Evolutionary conservation across 2,888 invertebrate genomes (phyloP).

Genomic region (Harpagoxenus sublaevis): DNA sequence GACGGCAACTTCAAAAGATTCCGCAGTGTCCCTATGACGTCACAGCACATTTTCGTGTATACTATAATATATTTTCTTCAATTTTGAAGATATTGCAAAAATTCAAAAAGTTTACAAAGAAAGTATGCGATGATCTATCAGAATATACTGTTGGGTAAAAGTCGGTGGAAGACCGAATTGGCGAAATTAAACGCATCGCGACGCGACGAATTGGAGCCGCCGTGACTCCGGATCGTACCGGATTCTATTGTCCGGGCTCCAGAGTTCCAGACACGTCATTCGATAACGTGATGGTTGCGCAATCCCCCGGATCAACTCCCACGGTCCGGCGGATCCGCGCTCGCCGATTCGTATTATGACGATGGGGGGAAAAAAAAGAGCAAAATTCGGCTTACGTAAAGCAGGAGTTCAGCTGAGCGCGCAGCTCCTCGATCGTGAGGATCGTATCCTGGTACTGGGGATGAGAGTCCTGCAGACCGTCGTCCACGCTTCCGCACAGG

Average conservation of each 20-base stretch:
- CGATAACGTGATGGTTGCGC: slow-evolving; percentile 63
- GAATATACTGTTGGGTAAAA: too few species aligned
- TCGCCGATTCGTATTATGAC: background rate
- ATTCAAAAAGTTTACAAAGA: too few species aligned
- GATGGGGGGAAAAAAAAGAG: too few species aligned
- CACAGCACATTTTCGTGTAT: too few species aligned
- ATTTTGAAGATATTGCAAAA: too few species aligned
- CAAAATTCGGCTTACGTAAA: slow-evolving; percentile 87
- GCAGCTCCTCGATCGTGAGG: slow-evolving; percentile 91
- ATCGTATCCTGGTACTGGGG: slow-evolving; percentile 87
- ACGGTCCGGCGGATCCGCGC: slow-evolving; percentile 37
- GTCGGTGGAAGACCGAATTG: background rate
- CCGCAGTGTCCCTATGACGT: too few species aligned
- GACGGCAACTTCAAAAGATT: too few species aligned
- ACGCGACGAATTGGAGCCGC: background rate
- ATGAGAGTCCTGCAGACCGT: slow-evolving; percentile 82
- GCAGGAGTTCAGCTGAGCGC: slow-evolving; percentile 91
- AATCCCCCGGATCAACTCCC: slow-evolving; percentile 64
- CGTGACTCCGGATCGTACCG: slow-evolving; percentile 77
- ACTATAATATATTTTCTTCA: too few species aligned
- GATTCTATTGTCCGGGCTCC: slow-evolving; percentile 77
- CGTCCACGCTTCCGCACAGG: slow-evolving; percentile 81
- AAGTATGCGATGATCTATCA: too few species aligned
- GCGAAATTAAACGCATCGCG: background rate
- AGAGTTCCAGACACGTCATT: slow-evolving; percentile 15